Base-by-base conservation (phyloP, 1,140 invertebrate genomes). In the Episyrphus balteatus region DNA sequence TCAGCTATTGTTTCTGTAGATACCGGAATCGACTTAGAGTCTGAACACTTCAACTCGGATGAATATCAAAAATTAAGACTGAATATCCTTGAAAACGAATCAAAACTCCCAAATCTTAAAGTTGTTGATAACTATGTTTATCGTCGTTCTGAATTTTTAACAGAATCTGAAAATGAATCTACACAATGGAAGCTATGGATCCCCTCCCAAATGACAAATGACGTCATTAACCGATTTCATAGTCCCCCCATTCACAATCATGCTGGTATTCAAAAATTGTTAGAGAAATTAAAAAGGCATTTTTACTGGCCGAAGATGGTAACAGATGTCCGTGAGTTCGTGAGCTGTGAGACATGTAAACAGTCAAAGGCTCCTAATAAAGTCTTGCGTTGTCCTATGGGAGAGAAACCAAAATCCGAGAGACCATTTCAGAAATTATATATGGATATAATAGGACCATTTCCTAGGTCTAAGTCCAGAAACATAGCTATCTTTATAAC, bases 361-460 rank as follows among this genome's bases (percentile, higher is more conserved):
- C n/a, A 26, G 9, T 26, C 33, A 10, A 49, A 49, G 21, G 18
- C 42, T 2, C 42, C 33, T 11, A 49, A 49, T 39, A n/a, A 15
- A 10, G 17, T 39, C 5, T 13, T 44, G 12, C 30, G 21, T 18
- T 21, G 21, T 5, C 37, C 37, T 3, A 40, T 49, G 37, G 48
- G 48, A n/a, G 13, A 46, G 17, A 30, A 14, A 14, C n/a, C 12
- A 5, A 30, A 46, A 37, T 34, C 40, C 3, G 14, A 3, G 19
- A 34, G 39, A 7, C 26, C 33, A 12, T 50, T 45, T 14, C 44
- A 46, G 44, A 15, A 15, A 31, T 7, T 51, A 7, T 47, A 37
- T 13, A 32, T 44, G 3, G 42, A 51, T 33, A 40, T 51, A 17
- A 17, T 44, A 12, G 46, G 42, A 2, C 50, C 50, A 8, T 51